A percentile compares a stretch with the other conserved stretches of the same genome.
phyloP scores from a whole-genome alignment of 2,888 invertebrate genomes.

The Athalia rosae region DNA sequence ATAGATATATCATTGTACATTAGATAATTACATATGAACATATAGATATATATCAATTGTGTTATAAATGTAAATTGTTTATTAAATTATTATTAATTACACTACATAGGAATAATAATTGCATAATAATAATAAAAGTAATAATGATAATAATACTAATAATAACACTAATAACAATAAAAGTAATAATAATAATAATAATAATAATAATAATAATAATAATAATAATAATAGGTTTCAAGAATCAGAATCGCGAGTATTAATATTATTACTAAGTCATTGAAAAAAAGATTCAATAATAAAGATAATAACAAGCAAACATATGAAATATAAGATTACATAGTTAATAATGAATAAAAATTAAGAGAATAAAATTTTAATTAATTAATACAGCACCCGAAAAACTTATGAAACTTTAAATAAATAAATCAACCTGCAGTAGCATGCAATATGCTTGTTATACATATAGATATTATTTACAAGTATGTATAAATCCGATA shows the following conservation, averaged over 20 bases:
- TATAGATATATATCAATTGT: constrained; percentile 59
- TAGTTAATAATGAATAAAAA: constrained; percentile 12
- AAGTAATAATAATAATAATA: no score
- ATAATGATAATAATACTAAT: no score
- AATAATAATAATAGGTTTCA: no score
- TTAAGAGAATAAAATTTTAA: constrained; percentile 14
- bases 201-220: no score
- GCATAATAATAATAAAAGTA: constrained; percentile 54
- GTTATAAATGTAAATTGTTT: constrained; percentile 71
- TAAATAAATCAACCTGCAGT: constrained; percentile 34
- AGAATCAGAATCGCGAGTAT: constrained; percentile 44
- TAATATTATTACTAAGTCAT: not conserved
- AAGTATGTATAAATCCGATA: no score
- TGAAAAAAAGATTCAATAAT: not conserved
- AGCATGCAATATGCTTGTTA: constrained; percentile 54
- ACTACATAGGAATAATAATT: constrained; percentile 55
- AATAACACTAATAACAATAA: no score
- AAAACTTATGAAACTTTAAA: constrained; percentile 48
- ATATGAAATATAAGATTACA: not conserved
- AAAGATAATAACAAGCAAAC: not conserved
- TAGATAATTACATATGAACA: constrained; percentile 53
- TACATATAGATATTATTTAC: constrained; percentile 23
- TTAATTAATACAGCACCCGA: constrained; percentile 27
- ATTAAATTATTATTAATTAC: constrained; percentile 59
- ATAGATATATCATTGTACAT: constrained; percentile 20